Base-by-base conservation (phyloP, 1,140 invertebrate species). In the Nylanderia fulva region DNA sequence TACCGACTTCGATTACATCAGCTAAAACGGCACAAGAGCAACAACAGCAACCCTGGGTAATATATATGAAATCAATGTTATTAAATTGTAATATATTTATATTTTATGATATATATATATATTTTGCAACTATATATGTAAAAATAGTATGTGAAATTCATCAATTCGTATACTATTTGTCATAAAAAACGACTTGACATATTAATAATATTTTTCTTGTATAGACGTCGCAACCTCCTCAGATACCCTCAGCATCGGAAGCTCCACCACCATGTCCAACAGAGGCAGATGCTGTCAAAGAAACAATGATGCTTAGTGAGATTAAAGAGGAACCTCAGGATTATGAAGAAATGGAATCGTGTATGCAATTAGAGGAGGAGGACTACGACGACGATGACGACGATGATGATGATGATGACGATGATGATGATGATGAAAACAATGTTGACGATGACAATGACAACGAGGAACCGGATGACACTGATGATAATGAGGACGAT, bases 241-340 rank as follows among this genome's bases (percentile, higher is more conserved):
- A 91, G 63, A 89, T 89, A 86, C 66, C 85, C 52, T 74, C 86
- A 33, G 72, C 86, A 15, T 76, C 86, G 27, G 85, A 90, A n/a
- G 76, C 79, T 76, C 42, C 63, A 2, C 75, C 80, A 24, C 48
- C 84, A 15, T 69, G 66, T 63, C 52, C 56, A 56, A 48, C 58
- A 1, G 77, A 91, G 9, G 84, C 64, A 54, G 83, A 87, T 36
- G 15, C 86, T 1, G 33, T 88, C 7, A 64, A 88, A 2, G 89
- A 93, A 82, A 91, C 90, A 2, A 61, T 87, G 39, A 88, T 93
- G 60, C 54, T 94, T 64, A 90, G 92, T 24, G 91, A 93, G 60
- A 94, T 95, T 0, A 95, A 95, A 85, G 92, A 94, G 79, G 94
- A 95, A 86, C 94, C 94, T 1, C 83, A 90, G 13, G 94, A 95